These are phyloP conservation scores for Lanistes nyassanus DNA, from an alignment of 1,140 invertebrate genomes.

Conservation along the genomic window DNA sequence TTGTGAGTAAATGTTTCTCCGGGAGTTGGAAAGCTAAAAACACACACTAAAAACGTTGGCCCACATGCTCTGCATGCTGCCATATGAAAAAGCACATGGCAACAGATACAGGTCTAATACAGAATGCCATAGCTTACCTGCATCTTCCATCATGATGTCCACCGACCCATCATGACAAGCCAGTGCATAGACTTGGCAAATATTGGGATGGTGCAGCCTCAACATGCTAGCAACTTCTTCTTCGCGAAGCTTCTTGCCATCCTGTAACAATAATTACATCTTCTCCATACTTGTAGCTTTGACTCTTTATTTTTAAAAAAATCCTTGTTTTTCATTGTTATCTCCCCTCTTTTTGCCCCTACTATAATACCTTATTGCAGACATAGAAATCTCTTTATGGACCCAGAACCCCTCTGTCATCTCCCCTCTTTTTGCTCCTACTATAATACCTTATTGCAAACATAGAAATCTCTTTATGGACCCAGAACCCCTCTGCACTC, in stretches of 20 bases:
- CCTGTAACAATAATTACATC: not conserved
- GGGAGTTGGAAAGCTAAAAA: no score
- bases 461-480: no score
- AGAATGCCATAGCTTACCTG: not conserved
- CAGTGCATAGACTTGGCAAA: not conserved
- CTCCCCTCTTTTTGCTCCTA: no score
- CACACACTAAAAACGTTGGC: no score
- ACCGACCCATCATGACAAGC: not conserved
- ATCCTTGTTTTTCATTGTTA: not conserved
- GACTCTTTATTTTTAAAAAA: no score
- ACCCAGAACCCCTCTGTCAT: no score
- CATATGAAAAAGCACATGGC: not conserved
- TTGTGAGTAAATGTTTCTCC: not conserved
- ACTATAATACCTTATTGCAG: no score
- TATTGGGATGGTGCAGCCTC: not conserved
- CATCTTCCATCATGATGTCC: conserved; percentile 17
- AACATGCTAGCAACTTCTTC: not conserved
- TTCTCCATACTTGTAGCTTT: not conserved
- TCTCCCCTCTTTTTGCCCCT: no score
- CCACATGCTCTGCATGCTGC: no score
- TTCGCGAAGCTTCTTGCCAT: not conserved
- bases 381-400: no score
- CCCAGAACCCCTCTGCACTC: no score
- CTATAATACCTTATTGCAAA: no score
- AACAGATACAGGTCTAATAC: not conserved